Conservation (phyloP, 2,797 vertebrate species). For the Discoglossus pictus region DNA sequence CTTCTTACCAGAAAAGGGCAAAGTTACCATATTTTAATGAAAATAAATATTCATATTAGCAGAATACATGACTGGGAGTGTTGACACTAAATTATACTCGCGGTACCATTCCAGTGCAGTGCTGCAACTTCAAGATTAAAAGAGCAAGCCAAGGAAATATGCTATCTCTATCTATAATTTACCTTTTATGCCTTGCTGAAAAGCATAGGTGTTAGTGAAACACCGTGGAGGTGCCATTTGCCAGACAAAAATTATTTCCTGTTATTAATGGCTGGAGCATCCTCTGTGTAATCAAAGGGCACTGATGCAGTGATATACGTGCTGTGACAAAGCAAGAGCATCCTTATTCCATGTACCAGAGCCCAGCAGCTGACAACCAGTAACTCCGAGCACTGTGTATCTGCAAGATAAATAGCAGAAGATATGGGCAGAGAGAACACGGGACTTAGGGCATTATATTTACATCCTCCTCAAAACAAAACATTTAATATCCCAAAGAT, state of each 20-base stretch:
- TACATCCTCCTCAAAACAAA: conserved; percentile 68
- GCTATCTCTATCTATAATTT: conserved; percentile 61
- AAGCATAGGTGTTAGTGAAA: conserved; percentile 65
- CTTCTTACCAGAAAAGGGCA: too few species aligned
- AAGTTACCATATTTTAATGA: too few species aligned
- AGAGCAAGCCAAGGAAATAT: conserved; percentile 3
- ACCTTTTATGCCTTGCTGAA: conserved; percentile 57
- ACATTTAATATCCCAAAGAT: conserved; percentile 36
- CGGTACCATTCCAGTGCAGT: conserved; percentile 9
- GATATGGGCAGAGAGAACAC: conserved; percentile 70
- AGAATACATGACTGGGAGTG: too few species aligned
- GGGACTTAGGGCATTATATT: conserved; percentile 70
- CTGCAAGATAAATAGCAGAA: conserved; percentile 74
- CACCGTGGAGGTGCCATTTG: conserved; percentile 62
- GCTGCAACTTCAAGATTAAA: not conserved
- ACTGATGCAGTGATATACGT: conserved; percentile 74
- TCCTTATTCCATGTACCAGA: conserved; percentile 64
- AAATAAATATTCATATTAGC: too few species aligned
- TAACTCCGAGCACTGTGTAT: conserved; percentile 68
- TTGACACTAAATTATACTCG: conserved; percentile 1
- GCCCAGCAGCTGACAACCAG: conserved; percentile 66
- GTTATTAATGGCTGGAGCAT: conserved; percentile 77
- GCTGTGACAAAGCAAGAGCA: conserved; percentile 68
- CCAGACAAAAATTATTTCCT: conserved; percentile 73
- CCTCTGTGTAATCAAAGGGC: conserved; percentile 79